These are phyloP conservation scores for Calliopsis andreniformis DNA, from an alignment of 1,140 invertebrate genomes.

Conservation along the genomic window DNA sequence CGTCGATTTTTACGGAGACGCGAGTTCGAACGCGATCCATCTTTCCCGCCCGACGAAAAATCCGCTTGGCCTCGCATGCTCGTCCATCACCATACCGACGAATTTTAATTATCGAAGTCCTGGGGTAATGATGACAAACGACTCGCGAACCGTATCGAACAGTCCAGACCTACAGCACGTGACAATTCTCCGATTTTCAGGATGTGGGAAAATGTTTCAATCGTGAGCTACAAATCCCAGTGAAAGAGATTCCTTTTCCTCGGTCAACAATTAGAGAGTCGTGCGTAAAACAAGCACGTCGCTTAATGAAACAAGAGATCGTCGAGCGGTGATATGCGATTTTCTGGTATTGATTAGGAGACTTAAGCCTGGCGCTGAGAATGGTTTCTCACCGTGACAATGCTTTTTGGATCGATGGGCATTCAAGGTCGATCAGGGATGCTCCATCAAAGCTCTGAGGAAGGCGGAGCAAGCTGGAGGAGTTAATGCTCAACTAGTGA, in stretches of 20 bases:
- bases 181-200: constrained; percentile 20
- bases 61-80: constrained; percentile 37
- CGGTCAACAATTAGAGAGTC: constrained; percentile 49
- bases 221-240: not conserved
- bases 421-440: too few species aligned
- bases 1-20: not conserved
- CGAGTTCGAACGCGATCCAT: constrained; percentile 10
- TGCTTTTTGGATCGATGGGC: not conserved
- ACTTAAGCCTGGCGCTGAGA: constrained; percentile 39
- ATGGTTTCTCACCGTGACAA: constrained; percentile 46
- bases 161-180: too few species aligned
- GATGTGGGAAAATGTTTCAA: constrained; percentile 9
- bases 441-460: too few species aligned
- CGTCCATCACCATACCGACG: constrained; percentile 48
- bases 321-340: not conserved
- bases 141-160: constrained; percentile 33
- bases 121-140: constrained; percentile 56
- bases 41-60: constrained; percentile 20
- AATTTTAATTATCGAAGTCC: constrained; percentile 52
- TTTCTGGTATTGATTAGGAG: constrained; percentile 26
- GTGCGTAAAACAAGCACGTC: constrained; percentile 58
- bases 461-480: too few species aligned
- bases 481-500: too few species aligned
- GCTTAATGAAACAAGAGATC: constrained; percentile 55
- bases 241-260: constrained; percentile 9